These are phyloP conservation scores for Drosophila histrio DNA, from an alignment of 2,888 invertebrate genomes.

Conservation along the genomic window DNA sequence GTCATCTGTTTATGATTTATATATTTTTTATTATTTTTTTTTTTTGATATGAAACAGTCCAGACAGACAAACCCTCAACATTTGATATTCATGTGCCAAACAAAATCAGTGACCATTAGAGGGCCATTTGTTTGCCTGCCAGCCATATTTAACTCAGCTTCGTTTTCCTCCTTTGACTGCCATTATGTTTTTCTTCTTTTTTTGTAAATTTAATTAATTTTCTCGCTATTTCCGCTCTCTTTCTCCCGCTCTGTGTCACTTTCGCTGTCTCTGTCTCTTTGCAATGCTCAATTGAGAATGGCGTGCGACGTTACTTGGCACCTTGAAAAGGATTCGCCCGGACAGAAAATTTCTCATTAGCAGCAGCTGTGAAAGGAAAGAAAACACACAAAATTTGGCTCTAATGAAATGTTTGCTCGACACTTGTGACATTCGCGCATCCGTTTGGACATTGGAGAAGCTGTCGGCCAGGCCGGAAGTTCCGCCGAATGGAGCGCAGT, in stretches of 20 bases:
- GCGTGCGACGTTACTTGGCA: conserved; percentile 23
- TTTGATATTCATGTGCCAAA: conserved; percentile 53
- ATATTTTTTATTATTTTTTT: conserved; percentile 61
- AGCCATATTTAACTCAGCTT: conserved; percentile 20
- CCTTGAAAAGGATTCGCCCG: conserved; percentile 70
- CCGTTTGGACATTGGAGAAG: conserved; percentile 49
- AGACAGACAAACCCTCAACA: conserved; percentile 19
- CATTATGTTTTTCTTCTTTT: conserved; percentile 3
- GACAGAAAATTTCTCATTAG: conserved; percentile 74
- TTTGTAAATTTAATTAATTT: conserved; percentile 77
- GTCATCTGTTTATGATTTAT: conserved; percentile 78
- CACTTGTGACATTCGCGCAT: conserved; percentile 77
- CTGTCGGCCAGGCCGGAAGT: conserved; percentile 51
- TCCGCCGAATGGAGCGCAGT: conserved; percentile 54
- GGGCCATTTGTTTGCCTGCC: conserved; percentile 49
- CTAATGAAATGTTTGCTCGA: conserved; percentile 78
- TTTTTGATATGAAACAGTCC: conserved; percentile 59
- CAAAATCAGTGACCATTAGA: conserved; percentile 67
- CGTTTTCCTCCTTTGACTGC: conserved; percentile 4
- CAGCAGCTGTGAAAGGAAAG: conserved; percentile 55
- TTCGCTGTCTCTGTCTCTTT: background rate
- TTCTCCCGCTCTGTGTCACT: background rate
- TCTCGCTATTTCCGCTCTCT: conserved; percentile 62
- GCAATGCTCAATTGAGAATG: conserved; percentile 27
- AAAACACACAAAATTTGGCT: conserved; percentile 65